Evolutionary conservation across 2,113 vertebrate genomes (phyloP).

Genomic region (Cebidichthys violaceus): DNA sequence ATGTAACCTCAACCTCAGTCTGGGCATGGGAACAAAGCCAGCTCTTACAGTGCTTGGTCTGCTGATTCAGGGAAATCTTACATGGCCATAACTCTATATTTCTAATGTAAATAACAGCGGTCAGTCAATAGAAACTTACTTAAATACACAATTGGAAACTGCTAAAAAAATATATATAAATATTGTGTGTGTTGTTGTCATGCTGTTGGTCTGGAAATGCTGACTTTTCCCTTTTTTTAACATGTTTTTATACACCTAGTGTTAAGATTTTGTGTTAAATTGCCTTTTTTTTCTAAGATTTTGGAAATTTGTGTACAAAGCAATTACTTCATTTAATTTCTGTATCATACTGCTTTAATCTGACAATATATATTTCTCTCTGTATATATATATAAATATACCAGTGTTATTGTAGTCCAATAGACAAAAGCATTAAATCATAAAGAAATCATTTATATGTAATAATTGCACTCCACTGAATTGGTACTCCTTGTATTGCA

Average conservation of each 20-base stretch:
- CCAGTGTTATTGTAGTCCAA: conserved; percentile 61
- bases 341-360: conserved; percentile 52
- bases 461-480: conserved; percentile 71
- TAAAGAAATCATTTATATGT: conserved; percentile 59
- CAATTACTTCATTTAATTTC: conserved; percentile 41
- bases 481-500: conserved; percentile 58
- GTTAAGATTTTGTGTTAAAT: conserved; percentile 56
- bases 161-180: conserved; percentile 27
- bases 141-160: conserved; percentile 40
- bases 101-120: conserved; percentile 54
- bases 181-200: conserved; percentile 39
- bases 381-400: conserved; percentile 10
- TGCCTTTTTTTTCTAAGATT: conserved; percentile 38
- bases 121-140: conserved; percentile 39
- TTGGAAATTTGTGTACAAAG: conserved; percentile 52
- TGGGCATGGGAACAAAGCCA: conserved; percentile 23
- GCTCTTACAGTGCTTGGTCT: conserved; percentile 26
- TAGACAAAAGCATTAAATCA: conserved; percentile 59
- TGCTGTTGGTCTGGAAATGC: conserved; percentile 54
- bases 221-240: conserved; percentile 48
- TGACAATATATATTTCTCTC: neutral
- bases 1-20: conserved; percentile 16
- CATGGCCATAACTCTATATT: conserved; percentile 47
- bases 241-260: conserved; percentile 72
- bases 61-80: conserved; percentile 70